Base-by-base conservation (phyloP, 2,113 vertebrate genomes). In the Rhinoptilus africanus region DNA sequence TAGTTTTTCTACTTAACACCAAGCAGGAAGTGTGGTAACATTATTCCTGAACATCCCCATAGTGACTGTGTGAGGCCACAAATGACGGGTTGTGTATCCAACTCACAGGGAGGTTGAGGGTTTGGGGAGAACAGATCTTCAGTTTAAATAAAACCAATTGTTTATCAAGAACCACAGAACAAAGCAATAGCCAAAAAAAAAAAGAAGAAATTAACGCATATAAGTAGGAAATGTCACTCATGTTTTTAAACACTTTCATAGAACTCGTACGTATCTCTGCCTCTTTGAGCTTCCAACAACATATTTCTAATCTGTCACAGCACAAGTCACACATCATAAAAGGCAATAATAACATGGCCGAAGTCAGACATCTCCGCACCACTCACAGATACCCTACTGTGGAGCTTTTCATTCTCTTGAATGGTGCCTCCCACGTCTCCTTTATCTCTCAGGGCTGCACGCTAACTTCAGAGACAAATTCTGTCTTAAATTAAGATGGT, bases 301-400 rank as follows among this genome's bases (percentile, higher is more conserved):
- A 15, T 43, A 92, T 74, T 85, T 94, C 56, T 89, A 41, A 92
- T 96, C 62, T 94, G 75, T 83, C 81, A 75, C 35, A 91, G 90
- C 77, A 84, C 86, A 89, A 88, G 92, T 84, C 90, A 78, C 85
- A 92, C 85, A 66, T 89, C 90, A 92, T 95, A 96, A 97, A 96
- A 89, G 66, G 43, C 67, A 84, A 14, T 41, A 83, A 88, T 34
- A 92, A 86, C 41, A 87, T 14, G 43, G 84, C n/a, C 18, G 2
- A 66, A 95, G 76, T 59, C 41, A 84, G 79, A 85, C 41, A 91
- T 79, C 28, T 37, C 72, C 60, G 35, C 62, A 92, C 30, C 48
- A 18, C 34, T 73, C 57, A 64, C 18, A 69, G 60, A 89, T 62
- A 71, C 50, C 74, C 91, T 35, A 53, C 51, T 89, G 56, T n/a